Base-by-base conservation (phyloP, 2,113 vertebrate species). In the Thermophis baileyi region DNA sequence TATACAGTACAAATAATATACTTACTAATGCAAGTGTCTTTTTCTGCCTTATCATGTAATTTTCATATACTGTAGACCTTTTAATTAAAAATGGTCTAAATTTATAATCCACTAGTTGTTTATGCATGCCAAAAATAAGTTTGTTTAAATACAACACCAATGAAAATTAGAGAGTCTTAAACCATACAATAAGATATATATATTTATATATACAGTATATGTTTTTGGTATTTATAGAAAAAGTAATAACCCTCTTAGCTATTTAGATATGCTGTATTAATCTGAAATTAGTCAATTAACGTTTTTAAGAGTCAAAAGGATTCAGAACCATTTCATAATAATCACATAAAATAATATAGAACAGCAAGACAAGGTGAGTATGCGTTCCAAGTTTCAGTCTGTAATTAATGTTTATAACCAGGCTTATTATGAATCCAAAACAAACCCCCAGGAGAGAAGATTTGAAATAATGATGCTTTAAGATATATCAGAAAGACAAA, bases 331-430 rank as follows among this genome's bases (percentile, higher is more conserved):
- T 97, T 97, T 97, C 95, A 94, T 94, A 91, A 89, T 55, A 92
- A 93, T 86, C 35, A 90, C 89, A 89, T 92, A 92, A 95, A 95
- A 93, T 90, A 90, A 22, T 4, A 63, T 1, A 55, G 44, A 53
- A 27, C n/a, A 90, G 93, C 85, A 91, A 95, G 95, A 96, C 94
- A 55, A 89, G 96, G 88, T 95, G 92, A 94, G 92, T 93, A 97
- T 90, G 63, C 87, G 49, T 95, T 96, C 95, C 96, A 97, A 96
- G 94, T 97, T 97, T 96, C 96, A 94, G 50, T 47, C 57, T 96
- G 96, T 94, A 97, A 95, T 95, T 97, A 93, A 93, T 96, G 97
- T 97, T 97, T 97, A 97, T 2, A 0, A 95, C 81, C 95, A 94
- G 95, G 95, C 97, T 89, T 63, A 87, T 86, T 14, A 51, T 51